Conservation (phyloP, 2,888 invertebrate species). For the Zygogramma bicolorata region DNA sequence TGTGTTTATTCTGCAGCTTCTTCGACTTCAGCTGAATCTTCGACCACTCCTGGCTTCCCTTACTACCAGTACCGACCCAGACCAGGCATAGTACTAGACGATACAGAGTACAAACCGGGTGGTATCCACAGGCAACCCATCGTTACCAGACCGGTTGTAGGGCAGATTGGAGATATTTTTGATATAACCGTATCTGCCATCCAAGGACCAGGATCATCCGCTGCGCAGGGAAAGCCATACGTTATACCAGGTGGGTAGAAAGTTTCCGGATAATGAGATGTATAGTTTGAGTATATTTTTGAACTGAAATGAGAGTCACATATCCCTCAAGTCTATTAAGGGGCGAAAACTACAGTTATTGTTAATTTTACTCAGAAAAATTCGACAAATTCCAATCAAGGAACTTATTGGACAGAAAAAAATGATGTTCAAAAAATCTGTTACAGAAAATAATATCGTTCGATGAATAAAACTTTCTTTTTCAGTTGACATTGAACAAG, state of each 20-base stretch:
- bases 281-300: too few species aligned
- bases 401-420: too few species aligned
- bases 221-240: conserved; percentile 67
- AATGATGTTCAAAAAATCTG: too few species aligned
- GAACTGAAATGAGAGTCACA: too few species aligned
- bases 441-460: too few species aligned
- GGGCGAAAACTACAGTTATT: too few species aligned
- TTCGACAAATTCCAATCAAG: too few species aligned
- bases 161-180: conserved; percentile 82
- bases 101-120: conserved; percentile 82
- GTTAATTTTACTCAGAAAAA: too few species aligned
- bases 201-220: conserved; percentile 78
- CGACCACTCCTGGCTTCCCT: conserved; percentile 60
- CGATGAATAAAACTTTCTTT: too few species aligned
- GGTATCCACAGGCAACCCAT: conserved; percentile 66
- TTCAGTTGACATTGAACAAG: conserved; percentile 70
- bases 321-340: too few species aligned
- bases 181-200: conserved; percentile 90
- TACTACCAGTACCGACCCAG: conserved; percentile 79
- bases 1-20: conserved; percentile 12
- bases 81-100: conserved; percentile 89
- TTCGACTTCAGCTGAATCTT: conserved; percentile 18
- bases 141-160: conserved; percentile 67
- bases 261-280: too few species aligned
- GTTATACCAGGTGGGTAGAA: conserved; percentile 68